Percentiles rank a stretch among this genome's conserved stretches.
phyloP scores from a whole-genome alignment of 2,888 invertebrate genomes.

The Drosophila melanosoma region DNA sequence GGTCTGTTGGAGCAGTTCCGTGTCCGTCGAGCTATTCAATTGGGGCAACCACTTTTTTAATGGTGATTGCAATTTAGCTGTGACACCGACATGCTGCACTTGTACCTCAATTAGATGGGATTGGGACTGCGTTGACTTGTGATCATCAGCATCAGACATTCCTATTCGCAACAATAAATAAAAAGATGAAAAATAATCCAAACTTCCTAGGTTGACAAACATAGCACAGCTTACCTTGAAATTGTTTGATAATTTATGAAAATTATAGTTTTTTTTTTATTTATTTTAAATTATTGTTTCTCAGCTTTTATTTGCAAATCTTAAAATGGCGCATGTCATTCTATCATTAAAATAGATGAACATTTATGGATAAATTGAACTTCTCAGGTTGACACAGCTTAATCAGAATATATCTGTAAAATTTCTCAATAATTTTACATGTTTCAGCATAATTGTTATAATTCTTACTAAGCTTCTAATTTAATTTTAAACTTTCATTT shows the following conservation, averaged over 20 bases:
- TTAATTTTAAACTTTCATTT: neutral
- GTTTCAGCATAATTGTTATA: neutral
- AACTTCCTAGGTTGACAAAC: slow-evolving; percentile 10
- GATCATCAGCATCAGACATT: slow-evolving; percentile 79
- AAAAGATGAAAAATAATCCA: neutral
- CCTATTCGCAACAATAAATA: slow-evolving; percentile 3
- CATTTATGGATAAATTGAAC: slow-evolving; percentile 31
- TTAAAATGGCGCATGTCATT: neutral
- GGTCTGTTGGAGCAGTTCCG: slow-evolving; percentile 64
- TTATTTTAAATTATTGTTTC: neutral
- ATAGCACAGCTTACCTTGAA: neutral
- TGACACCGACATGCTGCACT: slow-evolving; percentile 83
- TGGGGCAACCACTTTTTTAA: slow-evolving; percentile 72
- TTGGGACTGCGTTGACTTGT: slow-evolving; percentile 63
- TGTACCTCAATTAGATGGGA: slow-evolving; percentile 80
- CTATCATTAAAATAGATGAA: neutral
- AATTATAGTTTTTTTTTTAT: neutral
- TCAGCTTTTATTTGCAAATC: neutral
- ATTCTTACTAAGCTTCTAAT: neutral
- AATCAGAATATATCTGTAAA: neutral
- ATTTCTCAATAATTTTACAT: neutral
- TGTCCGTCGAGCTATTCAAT: slow-evolving; percentile 79
- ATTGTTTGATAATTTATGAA: neutral
- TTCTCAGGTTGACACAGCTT: neutral
- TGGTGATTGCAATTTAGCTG: slow-evolving; percentile 82